These are phyloP conservation scores for Dreissena rostriformis DNA, from an alignment of 1,140 invertebrate species.

Conservation along the genomic window DNA sequence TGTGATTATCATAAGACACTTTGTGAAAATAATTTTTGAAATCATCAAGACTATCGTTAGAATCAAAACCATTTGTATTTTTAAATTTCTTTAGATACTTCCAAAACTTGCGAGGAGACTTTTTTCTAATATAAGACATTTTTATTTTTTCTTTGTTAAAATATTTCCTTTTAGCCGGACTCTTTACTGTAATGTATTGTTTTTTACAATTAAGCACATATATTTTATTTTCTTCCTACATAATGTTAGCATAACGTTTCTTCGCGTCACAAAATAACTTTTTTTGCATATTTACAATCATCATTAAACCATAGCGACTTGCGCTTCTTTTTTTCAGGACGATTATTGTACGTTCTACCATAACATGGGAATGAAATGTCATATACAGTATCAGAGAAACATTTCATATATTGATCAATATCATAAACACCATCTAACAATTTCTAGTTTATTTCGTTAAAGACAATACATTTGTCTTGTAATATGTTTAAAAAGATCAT, in stretches of 20 bases:
- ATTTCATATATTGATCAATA: slow-evolving; percentile 28
- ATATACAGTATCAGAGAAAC: slow-evolving; percentile 32
- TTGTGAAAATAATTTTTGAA: slow-evolving; percentile 42
- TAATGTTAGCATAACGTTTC: not conserved
- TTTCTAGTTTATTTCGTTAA: too few species aligned
- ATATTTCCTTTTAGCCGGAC: slow-evolving; percentile 15
- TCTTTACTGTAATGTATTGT: slow-evolving; percentile 13
- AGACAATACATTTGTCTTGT: too few species aligned
- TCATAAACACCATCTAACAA: slow-evolving; percentile 14
- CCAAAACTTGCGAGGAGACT: slow-evolving; percentile 23
- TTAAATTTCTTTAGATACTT: slow-evolving; percentile 32
- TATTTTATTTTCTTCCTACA: slow-evolving; percentile 26
- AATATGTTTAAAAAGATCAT: too few species aligned
- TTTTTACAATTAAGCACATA: slow-evolving; percentile 14
- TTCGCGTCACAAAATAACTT: slow-evolving; percentile 27
- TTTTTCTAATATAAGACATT: slow-evolving; percentile 30
- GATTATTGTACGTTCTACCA: slow-evolving; percentile 22
- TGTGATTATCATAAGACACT: slow-evolving; percentile 15
- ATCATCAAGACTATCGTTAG: slow-evolving; percentile 16
- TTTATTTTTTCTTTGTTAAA: slow-evolving; percentile 24
- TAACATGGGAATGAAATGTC: slow-evolving; percentile 24
- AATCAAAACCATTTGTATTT: slow-evolving; percentile 9
- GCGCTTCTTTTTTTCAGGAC: slow-evolving; percentile 21
- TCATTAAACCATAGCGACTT: slow-evolving; percentile 37
- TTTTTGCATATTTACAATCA: slow-evolving; percentile 28